A percentile compares a stretch with the other conserved stretches of the same genome.
These are phyloP conservation scores for Tortricodes alternella DNA, from an alignment of 2,888 invertebrate species.

Conservation along the genomic window DNA sequence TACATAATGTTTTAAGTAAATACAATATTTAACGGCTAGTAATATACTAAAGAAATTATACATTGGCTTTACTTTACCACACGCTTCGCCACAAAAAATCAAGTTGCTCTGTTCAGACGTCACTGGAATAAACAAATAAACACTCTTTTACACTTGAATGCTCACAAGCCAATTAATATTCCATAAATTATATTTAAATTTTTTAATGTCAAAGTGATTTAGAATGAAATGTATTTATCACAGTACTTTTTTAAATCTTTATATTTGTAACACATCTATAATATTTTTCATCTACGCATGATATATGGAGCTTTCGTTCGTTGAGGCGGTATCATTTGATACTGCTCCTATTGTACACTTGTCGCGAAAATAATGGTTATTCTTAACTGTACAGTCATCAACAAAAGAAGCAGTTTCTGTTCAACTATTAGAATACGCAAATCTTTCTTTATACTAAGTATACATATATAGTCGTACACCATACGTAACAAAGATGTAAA, in stretches of 20 bases:
- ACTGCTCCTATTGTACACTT: conserved; percentile 3
- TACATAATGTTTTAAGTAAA: too few species aligned
- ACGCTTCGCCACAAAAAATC: too few species aligned
- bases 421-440: neutral
- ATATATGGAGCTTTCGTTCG: conserved; percentile 3
- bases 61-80: too few species aligned
- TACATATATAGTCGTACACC: too few species aligned
- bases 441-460: neutral
- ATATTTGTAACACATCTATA: neutral
- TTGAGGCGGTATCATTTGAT: conserved; percentile 22
- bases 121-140: too few species aligned
- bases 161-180: too few species aligned
- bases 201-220: neutral
- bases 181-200: neutral
- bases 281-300: conserved; percentile 1
- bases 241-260: neutral
- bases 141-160: too few species aligned
- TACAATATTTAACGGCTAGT: too few species aligned
- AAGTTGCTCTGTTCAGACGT: too few species aligned
- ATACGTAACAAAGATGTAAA: too few species aligned
- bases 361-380: conserved; percentile 3
- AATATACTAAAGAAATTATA: too few species aligned
- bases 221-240: neutral
- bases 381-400: neutral
- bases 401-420: neutral